These are phyloP conservation scores for Aphidius gifuensis DNA, from an alignment of 1,140 invertebrate genomes.

Conservation along the genomic window DNA sequence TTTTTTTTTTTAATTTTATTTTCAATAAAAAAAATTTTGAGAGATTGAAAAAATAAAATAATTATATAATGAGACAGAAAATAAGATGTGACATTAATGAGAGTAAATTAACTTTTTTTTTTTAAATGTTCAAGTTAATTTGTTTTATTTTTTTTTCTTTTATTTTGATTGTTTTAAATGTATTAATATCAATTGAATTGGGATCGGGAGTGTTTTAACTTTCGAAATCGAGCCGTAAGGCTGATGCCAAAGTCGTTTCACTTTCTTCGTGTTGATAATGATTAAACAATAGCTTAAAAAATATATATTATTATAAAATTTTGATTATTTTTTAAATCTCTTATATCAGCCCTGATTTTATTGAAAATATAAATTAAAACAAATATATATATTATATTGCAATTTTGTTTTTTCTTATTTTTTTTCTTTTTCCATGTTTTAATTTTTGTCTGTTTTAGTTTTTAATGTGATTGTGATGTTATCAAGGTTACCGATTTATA, in stretches of 20 bases:
- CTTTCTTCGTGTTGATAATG: slow-evolving; percentile 4
- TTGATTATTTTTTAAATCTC: too few relatives aligned
- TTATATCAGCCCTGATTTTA: not conserved
- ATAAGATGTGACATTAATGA: too few relatives aligned
- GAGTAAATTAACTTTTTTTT: too few relatives aligned
- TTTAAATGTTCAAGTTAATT: too few relatives aligned
- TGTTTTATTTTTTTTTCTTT: not conserved
- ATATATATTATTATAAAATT: too few relatives aligned
- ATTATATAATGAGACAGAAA: too few relatives aligned
- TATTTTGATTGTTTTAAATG: slow-evolving; percentile 4
- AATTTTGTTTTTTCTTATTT: slow-evolving; percentile 1
- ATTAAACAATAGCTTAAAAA: not conserved
- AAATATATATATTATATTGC: too few relatives aligned
- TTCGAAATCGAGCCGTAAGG: slow-evolving; percentile 18
- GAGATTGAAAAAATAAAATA: too few relatives aligned
- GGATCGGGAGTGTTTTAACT: slow-evolving; percentile 9
- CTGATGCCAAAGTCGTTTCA: slow-evolving; percentile 20
- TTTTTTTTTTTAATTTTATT: too few relatives aligned
- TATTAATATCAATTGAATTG: slow-evolving; percentile 5
- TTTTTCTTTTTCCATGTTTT: not conserved
- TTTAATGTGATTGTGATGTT: slow-evolving; percentile 51
- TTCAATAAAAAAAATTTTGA: too few relatives aligned
- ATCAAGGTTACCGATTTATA: slow-evolving; percentile 53
- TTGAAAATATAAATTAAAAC: too few relatives aligned
- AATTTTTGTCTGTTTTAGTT: slow-evolving; percentile 27